These are phyloP conservation scores for Enoplosus armatus DNA, from an alignment of 2,797 vertebrate genomes.

Conservation along the genomic window DNA sequence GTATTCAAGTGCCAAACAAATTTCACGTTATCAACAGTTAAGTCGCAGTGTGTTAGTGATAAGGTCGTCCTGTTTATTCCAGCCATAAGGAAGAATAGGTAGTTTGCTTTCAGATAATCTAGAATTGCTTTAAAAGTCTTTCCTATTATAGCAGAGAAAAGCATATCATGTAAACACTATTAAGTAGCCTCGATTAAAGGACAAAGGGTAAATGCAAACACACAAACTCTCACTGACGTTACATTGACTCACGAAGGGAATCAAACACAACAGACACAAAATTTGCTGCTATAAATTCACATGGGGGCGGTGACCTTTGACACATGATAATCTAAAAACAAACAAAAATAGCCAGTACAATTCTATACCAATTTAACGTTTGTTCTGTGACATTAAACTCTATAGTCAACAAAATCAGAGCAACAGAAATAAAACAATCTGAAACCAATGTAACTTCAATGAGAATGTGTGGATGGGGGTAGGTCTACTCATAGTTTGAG, in stretches of 20 bases:
- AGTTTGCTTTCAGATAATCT: conserved; percentile 48
- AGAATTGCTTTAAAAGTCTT: conserved; percentile 19
- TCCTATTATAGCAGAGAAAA: conserved; percentile 16
- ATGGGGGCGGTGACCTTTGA: conserved; percentile 4
- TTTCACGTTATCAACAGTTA: conserved; percentile 25
- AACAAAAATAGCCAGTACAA: neutral
- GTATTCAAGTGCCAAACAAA: conserved; percentile 27
- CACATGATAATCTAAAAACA: neutral
- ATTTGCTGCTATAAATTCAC: neutral
- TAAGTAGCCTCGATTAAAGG: conserved; percentile 21
- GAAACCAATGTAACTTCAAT: conserved; percentile 14
- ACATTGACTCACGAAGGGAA: conserved; percentile 5
- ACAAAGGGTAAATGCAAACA: conserved; percentile 9
- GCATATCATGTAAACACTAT: conserved; percentile 24
- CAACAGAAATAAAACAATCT: neutral
- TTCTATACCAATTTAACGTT: neutral
- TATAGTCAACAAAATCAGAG: conserved; percentile 4
- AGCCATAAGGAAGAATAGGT: conserved; percentile 59
- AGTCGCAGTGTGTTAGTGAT: conserved; percentile 50
- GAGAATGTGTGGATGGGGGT: neutral
- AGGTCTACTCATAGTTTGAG: neutral
- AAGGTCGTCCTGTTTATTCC: conserved; percentile 58
- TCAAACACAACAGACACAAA: neutral
- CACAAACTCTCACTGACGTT: neutral
- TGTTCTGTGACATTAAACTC: neutral